Evolutionary conservation across 2,113 vertebrate species (phyloP).

Genomic region (Silurus glanis): DNA sequence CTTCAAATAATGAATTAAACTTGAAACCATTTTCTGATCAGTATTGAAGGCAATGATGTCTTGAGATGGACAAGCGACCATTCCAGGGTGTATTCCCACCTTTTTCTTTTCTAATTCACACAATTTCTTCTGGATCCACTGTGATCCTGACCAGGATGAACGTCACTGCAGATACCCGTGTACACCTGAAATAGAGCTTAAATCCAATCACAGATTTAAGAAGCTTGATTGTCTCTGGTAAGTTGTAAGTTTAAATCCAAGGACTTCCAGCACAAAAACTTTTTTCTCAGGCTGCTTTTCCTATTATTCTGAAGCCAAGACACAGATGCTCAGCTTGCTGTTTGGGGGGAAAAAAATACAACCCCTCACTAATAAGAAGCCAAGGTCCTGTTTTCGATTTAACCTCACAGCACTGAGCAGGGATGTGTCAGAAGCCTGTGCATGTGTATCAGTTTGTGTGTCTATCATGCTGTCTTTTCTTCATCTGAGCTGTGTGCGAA

Average conservation of each 20-base stretch:
- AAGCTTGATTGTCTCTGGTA: background rate
- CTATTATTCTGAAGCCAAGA: background rate
- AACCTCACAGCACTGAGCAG: background rate
- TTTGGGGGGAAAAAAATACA: too few relatives aligned
- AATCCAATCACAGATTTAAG: background rate
- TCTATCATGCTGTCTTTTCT: background rate
- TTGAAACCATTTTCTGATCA: too few relatives aligned
- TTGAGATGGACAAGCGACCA: too few relatives aligned
- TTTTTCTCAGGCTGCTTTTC: background rate
- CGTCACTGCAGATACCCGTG: background rate
- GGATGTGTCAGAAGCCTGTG: constrained; percentile 15
- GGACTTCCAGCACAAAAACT: background rate
- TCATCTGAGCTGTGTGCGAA: constrained; percentile 1
- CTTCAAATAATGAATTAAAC: too few relatives aligned
- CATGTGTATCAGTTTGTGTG: background rate
- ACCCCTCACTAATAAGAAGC: background rate
- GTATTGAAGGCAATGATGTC: too few relatives aligned
- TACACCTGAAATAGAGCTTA: background rate
- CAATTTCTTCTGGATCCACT: background rate
- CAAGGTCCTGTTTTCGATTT: constrained; percentile 22
- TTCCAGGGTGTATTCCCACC: too few relatives aligned
- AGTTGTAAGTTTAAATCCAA: background rate
- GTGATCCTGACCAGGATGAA: background rate
- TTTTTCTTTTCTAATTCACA: background rate
- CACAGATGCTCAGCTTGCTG: constrained; percentile 9